A percentile compares a stretch with the other conserved stretches of the same genome.
Evolutionary conservation across 2,888 invertebrate genomes (phyloP).

Genomic region (Cephus runcator): DNA sequence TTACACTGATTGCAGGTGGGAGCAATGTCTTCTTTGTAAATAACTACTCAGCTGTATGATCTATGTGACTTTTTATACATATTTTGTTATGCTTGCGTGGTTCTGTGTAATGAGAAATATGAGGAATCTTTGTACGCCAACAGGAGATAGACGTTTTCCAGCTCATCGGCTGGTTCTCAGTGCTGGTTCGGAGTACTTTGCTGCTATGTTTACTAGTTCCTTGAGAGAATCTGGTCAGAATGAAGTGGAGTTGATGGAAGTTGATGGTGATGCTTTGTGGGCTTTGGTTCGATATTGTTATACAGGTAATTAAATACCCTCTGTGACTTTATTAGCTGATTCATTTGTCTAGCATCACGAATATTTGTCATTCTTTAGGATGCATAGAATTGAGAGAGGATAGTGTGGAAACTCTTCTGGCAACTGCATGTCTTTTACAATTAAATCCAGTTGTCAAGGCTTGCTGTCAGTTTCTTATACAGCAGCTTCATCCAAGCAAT

Average conservation of each 20-base stretch:
- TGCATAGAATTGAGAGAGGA: constrained; percentile 87
- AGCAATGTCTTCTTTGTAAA: constrained; percentile 17
- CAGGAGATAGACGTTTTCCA: constrained; percentile 72
- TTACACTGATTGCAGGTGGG: constrained; percentile 82
- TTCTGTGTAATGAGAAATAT: not conserved
- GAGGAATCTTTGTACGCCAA: not conserved
- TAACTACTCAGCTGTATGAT: not conserved
- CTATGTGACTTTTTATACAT: not conserved
- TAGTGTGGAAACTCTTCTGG: constrained; percentile 87
- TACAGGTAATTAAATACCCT: constrained; percentile 72
- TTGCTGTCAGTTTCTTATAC: constrained; percentile 88
- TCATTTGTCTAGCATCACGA: not conserved
- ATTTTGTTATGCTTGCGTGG: not conserved
- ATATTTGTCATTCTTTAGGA: constrained; percentile 57
- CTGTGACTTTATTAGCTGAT: not conserved
- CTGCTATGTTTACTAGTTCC: constrained; percentile 94
- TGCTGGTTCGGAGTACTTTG: constrained; percentile 94
- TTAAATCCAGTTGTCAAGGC: constrained; percentile 87
- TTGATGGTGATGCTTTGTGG: constrained; percentile 87
- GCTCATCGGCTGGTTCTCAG: constrained; percentile 90
- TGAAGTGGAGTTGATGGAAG: constrained; percentile 85
- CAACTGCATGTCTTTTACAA: constrained; percentile 90
- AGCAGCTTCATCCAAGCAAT: constrained; percentile 93
- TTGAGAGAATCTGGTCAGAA: constrained; percentile 84
- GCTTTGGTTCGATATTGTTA: constrained; percentile 91